Base-by-base conservation (phyloP, 2,113 vertebrate species). In the Pica pica region DNA sequence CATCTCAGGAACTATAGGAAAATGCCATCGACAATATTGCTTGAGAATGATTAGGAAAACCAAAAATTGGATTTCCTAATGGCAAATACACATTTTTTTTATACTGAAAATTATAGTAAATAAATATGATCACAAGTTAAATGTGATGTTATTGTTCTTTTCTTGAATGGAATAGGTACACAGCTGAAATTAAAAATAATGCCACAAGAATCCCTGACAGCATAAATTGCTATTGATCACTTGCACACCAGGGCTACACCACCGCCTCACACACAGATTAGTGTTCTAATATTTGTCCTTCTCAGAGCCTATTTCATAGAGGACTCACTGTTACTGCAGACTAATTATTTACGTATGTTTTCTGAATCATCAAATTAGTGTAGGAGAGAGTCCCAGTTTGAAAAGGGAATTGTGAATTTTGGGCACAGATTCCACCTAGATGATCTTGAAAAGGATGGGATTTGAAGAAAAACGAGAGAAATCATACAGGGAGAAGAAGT, bases 191-290 rank as follows among this genome's bases (percentile, higher is more conserved):
- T 76, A 33, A 60, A 89, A 83, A 73, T 26, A 69, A 73, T 44
- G 5, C 18, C 14, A 13, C 10, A 23, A 73, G 39, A 77, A 87
- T 24, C 10, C 30, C 20, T 76, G 18, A 16, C 8, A 33, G 1
- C 4, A 64, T 41, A 16, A 39, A 7, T 18, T 57, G 16, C 4
- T 65, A 31, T 82, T 39, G 20, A 7, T 74, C 1, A 0, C 8
- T 56, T 70, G 31, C 18, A 39, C 4, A 69, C 30, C 56, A 67
- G n/a, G 41, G n/a, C 6, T 85, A n/a, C 3, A 5, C 11, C 27
- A 50, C 6, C 31, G 22, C 21, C 11, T 71, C 3, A 1, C 19
- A 83, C 20, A 31, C 2, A 35, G 41, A 47, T 37, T 33, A 65
- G 49, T 8, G 9, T 57, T 71, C 64, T 46, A 88, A 42, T 59